Percentiles rank a stretch among this genome's conserved stretches.
phyloP scores from a whole-genome alignment of 2,797 vertebrate species.

The Tympanoctomys barrerae region DNA sequence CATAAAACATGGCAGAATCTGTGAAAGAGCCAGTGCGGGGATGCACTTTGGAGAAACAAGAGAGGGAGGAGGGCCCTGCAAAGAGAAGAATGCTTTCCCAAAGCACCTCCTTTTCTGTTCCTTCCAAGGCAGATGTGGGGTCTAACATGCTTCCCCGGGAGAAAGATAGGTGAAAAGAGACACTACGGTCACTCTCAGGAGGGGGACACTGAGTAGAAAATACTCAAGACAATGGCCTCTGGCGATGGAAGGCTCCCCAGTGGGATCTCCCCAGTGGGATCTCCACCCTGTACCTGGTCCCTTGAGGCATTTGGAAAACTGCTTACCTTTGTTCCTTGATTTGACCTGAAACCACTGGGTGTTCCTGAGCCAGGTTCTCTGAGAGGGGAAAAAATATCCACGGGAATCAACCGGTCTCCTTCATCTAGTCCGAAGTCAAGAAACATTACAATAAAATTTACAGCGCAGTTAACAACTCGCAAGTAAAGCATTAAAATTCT shows the following conservation, averaged over 20 bases:
- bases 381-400: slow-evolving; percentile 69
- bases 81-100: neutral
- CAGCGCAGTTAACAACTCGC: slow-evolving; percentile 87
- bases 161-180: neutral
- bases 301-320: neutral
- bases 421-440: slow-evolving; percentile 77
- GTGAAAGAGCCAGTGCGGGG: neutral
- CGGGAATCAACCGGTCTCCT: slow-evolving; percentile 78
- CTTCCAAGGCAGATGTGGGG: neutral
- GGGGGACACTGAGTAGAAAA: slow-evolving; percentile 57
- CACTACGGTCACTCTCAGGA: slow-evolving; percentile 56
- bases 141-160: neutral
- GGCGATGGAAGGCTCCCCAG: slow-evolving; percentile 11
- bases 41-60: neutral
- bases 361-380: slow-evolving; percentile 79
- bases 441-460: slow-evolving; percentile 86
- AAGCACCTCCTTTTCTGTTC: neutral
- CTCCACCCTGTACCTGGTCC: slow-evolving; percentile 26
- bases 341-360: slow-evolving; percentile 81
- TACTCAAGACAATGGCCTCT: slow-evolving; percentile 71
- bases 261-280: neutral
- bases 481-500: slow-evolving; percentile 87
- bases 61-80: neutral
- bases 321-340: slow-evolving; percentile 76
- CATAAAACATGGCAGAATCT: slow-evolving; percentile 23